Conservation (phyloP, 2,888 invertebrate species). For the Tachina fera region DNA sequence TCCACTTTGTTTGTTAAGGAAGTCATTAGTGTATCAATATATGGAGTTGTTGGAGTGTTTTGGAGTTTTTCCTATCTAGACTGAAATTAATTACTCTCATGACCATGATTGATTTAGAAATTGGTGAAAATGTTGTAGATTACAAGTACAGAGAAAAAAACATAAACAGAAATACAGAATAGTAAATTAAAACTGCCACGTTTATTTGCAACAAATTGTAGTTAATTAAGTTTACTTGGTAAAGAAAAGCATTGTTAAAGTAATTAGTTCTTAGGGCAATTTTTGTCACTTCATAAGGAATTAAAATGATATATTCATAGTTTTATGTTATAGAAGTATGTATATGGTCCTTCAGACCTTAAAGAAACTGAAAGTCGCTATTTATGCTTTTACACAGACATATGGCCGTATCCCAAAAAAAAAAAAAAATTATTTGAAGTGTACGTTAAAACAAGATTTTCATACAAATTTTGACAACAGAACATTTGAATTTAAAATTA, state of each 20-base stretch:
- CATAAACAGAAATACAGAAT: not conserved
- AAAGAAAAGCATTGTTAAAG: not conserved
- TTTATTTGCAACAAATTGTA: conserved; percentile 42
- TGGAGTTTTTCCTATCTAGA: conserved; percentile 34
- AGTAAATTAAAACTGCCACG: conserved; percentile 23
- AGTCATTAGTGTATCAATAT: conserved; percentile 69
- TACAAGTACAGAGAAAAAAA: conserved; percentile 1
- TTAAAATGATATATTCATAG: not conserved
- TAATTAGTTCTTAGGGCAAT: not conserved
- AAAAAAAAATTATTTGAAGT: too few species aligned
- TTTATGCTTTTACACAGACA: too few species aligned
- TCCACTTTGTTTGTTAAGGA: conserved; percentile 57
- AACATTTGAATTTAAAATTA: too few species aligned
- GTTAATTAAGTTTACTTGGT: conserved; percentile 24
- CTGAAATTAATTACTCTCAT: conserved; percentile 69
- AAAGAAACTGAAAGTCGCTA: too few species aligned
- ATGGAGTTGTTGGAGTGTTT: not conserved
- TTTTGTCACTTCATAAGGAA: not conserved
- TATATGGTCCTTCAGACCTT: too few species aligned
- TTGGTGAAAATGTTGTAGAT: conserved; percentile 49
- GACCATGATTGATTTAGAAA: conserved; percentile 66
- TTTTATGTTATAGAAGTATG: too few species aligned
- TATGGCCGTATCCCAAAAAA: too few species aligned
- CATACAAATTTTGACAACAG: too few species aligned
- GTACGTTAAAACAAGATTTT: too few species aligned